phyloP scores from a whole-genome alignment of 2,797 vertebrate species.

The Chelidonichthys spinosus region DNA sequence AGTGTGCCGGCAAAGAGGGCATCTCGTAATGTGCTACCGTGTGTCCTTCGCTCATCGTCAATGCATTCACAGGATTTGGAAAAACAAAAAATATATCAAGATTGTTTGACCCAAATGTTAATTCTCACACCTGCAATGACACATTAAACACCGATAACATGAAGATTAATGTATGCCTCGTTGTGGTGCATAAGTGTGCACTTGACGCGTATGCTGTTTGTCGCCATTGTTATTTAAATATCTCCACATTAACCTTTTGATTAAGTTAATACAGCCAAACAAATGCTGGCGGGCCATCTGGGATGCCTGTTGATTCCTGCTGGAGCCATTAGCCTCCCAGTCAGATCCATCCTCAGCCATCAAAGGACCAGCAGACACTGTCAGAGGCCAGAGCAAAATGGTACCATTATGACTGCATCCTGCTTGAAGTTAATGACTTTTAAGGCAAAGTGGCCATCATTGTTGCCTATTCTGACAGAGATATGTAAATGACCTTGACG shows the following conservation, averaged over 20 bases:
- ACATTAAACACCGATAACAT: not conserved
- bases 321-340: conserved; percentile 72
- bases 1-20: not conserved
- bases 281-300: conserved; percentile 37
- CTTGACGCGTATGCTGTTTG: conserved; percentile 18
- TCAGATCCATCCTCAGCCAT: conserved; percentile 68
- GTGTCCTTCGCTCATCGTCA: not conserved
- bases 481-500: conserved; percentile 69
- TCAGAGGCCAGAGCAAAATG: conserved; percentile 65
- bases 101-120: not conserved
- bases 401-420: conserved; percentile 69
- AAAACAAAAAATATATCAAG: conserved; percentile 15
- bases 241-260: conserved; percentile 62
- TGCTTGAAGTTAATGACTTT: conserved; percentile 72
- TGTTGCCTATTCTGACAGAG: conserved; percentile 60
- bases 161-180: conserved; percentile 8
- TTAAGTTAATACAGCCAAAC: conserved; percentile 58
- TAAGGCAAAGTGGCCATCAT: conserved; percentile 60
- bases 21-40: not conserved
- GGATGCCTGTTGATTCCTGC: conserved; percentile 40
- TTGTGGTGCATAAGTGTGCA: conserved; percentile 8
- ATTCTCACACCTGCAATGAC: not conserved
- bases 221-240: conserved; percentile 50
- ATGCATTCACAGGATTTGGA: not conserved
- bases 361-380: conserved; percentile 62